Base-by-base conservation (phyloP, 2,888 invertebrate genomes). In the Limnephilus auricula region DNA sequence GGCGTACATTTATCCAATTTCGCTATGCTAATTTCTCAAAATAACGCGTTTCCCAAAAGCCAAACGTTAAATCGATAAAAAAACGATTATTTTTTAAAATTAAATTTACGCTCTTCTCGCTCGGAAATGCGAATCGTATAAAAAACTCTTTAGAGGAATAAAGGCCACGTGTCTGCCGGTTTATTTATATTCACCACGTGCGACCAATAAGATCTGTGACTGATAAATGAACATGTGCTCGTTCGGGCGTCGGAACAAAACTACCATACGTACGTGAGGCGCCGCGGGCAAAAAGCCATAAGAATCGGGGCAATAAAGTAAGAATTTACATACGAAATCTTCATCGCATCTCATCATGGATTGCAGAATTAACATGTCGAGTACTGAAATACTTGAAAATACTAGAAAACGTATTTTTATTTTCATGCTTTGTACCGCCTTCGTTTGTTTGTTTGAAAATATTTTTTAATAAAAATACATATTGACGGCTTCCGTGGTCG, bases 81-180 rank as follows among this genome's bases (percentile, higher is more conserved):
- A 86, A 86, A 65, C 86, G 86, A 86, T 86, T 86, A 86, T 86
- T 86, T 86, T 86, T 86, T 30, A 86, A 86, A n/a, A 86, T 86
- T 65, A 86, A 86, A 86, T 86, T 86, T 50, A 65, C 45, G 86
- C 30, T 65, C 31, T 34, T 30, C 32, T 40, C 85, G n/a, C 15
- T 32, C 65, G 65, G 50, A 65, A 86, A 86, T 30, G 31, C 32
- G 65, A 86, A 86, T 86, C 40, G 31, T 65, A 86, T 50, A 86
- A 86, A 31, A 85, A 85, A 85, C 85, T 37, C 37, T 40, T 85
- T 86, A 50, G 2, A 86, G 65, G 86, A 86, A 86, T 65, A 65
- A 86, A 86, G 65, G 30, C 30, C 86, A 50, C 86, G 86, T 65
- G 65, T 86, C 30, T 50, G 30, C 13, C 30, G 31, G 86, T 45